These are phyloP conservation scores for Hyperoplus immaculatus DNA, from an alignment of 2,797 vertebrate genomes.

Conservation along the genomic window DNA sequence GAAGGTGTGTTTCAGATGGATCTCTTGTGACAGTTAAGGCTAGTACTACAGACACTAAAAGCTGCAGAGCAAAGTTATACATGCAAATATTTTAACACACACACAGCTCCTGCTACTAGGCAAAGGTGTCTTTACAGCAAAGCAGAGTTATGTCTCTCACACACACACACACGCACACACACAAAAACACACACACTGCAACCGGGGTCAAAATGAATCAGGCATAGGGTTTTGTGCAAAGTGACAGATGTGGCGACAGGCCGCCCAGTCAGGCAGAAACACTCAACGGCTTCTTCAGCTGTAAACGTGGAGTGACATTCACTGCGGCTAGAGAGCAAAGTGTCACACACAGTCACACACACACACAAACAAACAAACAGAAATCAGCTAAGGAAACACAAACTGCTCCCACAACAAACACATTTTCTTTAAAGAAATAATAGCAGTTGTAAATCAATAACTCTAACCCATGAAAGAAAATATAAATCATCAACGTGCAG, in stretches of 20 bases:
- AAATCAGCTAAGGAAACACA: neutral
- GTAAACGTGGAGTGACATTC: slow-evolving; percentile 69
- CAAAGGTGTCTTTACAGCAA: neutral
- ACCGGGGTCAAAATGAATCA: slow-evolving; percentile 52
- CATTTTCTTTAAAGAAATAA: neutral
- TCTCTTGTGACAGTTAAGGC: slow-evolving; percentile 8
- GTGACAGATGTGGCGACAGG: slow-evolving; percentile 79
- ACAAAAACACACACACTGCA: slow-evolving; percentile 10
- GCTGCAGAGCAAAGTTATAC: slow-evolving; percentile 2
- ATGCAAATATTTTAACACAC: neutral
- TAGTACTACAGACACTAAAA: slow-evolving; percentile 20
- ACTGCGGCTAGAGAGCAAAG: slow-evolving; percentile 36
- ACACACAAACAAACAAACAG: neutral
- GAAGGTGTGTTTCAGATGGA: slow-evolving; percentile 10
- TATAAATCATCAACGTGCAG: neutral
- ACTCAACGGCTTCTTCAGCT: slow-evolving; percentile 61
- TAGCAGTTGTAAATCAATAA: neutral
- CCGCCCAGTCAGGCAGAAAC: slow-evolving; percentile 75
- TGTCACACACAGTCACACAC: neutral
- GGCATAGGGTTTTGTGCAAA: slow-evolving; percentile 55
- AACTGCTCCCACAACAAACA: neutral
- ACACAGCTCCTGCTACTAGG: slow-evolving; percentile 17
- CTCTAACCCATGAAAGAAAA: neutral
- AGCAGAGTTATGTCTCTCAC: neutral
- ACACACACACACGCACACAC: slow-evolving; percentile 17